Evolutionary conservation across 2,888 invertebrate genomes (phyloP).

Genomic region (Agrochola lota): DNA sequence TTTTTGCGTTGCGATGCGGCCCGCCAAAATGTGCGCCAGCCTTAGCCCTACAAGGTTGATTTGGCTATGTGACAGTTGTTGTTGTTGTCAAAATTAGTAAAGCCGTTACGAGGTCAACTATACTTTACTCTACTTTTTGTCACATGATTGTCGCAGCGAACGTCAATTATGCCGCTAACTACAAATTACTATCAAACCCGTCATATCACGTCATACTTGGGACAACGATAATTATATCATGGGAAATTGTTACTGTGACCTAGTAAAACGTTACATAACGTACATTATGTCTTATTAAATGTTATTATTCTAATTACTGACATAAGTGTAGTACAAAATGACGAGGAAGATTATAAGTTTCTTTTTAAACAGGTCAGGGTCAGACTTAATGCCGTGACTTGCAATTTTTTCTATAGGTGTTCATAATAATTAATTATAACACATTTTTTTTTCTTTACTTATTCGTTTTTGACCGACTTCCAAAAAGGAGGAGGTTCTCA

Average conservation of each 20-base stretch:
- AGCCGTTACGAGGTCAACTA: background rate
- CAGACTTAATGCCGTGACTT: background rate
- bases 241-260: conserved; percentile 37
- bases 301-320: conserved; percentile 36
- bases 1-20: too few species aligned
- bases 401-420: background rate
- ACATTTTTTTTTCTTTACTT: too few species aligned
- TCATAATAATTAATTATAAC: too few species aligned
- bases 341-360: conserved; percentile 22
- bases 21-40: too few species aligned
- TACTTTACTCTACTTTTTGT: background rate
- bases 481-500: too few species aligned
- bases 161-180: conserved; percentile 11
- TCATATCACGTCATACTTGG: conserved; percentile 7
- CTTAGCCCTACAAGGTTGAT: too few species aligned
- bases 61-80: too few species aligned
- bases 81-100: too few species aligned
- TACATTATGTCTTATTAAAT: conserved; percentile 47
- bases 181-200: conserved; percentile 40
- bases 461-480: too few species aligned
- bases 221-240: conserved; percentile 39
- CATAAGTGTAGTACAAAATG: conserved; percentile 24
- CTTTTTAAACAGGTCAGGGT: conserved; percentile 45
- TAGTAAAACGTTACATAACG: conserved; percentile 43
- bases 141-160: background rate